A percentile compares a stretch with the other conserved stretches of the same genome.
phyloP scores from a whole-genome alignment of 2,113 vertebrate genomes.

The Nibea albiflora region DNA sequence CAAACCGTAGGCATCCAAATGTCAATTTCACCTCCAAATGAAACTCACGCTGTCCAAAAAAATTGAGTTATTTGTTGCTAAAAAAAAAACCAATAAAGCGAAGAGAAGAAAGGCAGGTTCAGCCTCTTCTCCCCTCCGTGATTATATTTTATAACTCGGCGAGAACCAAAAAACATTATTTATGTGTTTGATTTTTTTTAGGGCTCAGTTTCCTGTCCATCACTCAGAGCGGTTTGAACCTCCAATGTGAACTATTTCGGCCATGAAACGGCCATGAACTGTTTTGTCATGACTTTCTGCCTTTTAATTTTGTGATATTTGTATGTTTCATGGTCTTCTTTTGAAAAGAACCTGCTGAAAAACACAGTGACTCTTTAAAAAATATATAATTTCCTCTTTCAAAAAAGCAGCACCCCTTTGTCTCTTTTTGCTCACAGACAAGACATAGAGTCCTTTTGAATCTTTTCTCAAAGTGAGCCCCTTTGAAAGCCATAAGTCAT shows the following conservation, averaged over 20 bases:
- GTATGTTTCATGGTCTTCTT: conserved; percentile 12
- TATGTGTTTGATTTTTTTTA: not conserved
- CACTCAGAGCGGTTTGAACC: not conserved
- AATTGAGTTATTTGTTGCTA: conserved; percentile 21
- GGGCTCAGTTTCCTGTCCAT: conserved; percentile 10
- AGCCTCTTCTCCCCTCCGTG: not conserved
- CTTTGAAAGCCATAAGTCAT: conserved; percentile 34
- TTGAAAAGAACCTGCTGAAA: conserved; percentile 20
- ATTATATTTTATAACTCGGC: conserved; percentile 3
- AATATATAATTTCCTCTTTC: not conserved
- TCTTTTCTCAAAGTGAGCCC: conserved; percentile 5
- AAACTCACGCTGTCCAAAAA: conserved; percentile 29
- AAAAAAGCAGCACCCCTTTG: conserved; percentile 24
- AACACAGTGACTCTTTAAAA: not conserved
- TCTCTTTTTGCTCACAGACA: conserved; percentile 19
- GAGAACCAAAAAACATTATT: conserved; percentile 14
- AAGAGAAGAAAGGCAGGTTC: conserved; percentile 9
- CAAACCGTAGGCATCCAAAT: conserved; percentile 32
- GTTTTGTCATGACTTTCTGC: not conserved
- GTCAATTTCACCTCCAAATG: conserved; percentile 48
- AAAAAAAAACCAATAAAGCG: conserved; percentile 42
- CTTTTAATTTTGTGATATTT: conserved; percentile 13
- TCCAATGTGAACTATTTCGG: not conserved
- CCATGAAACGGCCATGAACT: not conserved
- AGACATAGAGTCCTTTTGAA: conserved; percentile 9